Evolutionary conservation across 2,888 invertebrate genomes (phyloP).

Genomic region (Harpalus rubripes): DNA sequence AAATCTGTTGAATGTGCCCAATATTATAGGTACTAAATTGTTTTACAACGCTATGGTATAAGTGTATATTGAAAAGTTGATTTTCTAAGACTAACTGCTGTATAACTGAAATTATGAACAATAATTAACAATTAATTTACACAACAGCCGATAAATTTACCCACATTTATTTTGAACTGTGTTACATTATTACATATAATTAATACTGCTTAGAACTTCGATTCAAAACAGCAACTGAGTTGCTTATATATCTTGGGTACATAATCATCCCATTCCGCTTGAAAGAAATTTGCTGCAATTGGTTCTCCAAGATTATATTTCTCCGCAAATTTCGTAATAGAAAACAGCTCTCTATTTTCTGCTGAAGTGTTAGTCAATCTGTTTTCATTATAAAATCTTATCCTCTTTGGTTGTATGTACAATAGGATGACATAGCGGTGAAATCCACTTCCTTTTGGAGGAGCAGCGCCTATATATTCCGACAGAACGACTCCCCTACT

Average conservation of each 20-base stretch:
- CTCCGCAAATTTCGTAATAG: conserved; percentile 78
- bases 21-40: too few species aligned
- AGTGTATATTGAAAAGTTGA: too few species aligned
- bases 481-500: conserved; percentile 83
- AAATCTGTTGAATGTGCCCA: too few species aligned
- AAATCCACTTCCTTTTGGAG: conserved; percentile 85
- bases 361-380: conserved; percentile 74
- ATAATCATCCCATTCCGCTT: conserved; percentile 80
- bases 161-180: too few species aligned
- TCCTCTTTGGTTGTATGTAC: conserved; percentile 72
- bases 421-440: conserved; percentile 87
- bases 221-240: conserved; percentile 14
- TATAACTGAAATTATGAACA: too few species aligned
- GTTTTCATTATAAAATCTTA: conserved; percentile 69
- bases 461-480: conserved; percentile 84
- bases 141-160: too few species aligned
- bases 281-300: conserved; percentile 82
- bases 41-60: too few species aligned
- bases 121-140: too few species aligned
- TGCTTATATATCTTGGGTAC: conserved; percentile 27
- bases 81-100: too few species aligned
- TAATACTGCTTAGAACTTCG: background rate
- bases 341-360: conserved; percentile 79
- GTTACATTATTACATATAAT: too few species aligned
- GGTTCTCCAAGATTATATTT: conserved; percentile 81